A percentile compares a stretch with the other conserved stretches of the same genome.
Evolutionary conservation across 1,140 invertebrate species (phyloP).

Genomic region (Phymorhynchus buccinoides): DNA sequence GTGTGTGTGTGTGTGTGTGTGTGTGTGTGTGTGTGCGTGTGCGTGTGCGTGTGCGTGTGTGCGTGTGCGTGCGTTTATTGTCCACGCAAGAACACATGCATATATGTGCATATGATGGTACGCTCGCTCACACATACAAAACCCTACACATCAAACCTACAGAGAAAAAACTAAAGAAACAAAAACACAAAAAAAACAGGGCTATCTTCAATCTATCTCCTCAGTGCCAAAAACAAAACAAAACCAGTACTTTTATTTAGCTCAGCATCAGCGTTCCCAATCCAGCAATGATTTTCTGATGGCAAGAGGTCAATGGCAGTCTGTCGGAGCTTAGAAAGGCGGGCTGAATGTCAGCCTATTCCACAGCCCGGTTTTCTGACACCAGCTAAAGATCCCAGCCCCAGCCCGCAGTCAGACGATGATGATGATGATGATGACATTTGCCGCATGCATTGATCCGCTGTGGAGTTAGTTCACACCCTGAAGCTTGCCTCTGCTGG

Average conservation of each 20-base stretch:
- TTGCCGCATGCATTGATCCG: background rate
- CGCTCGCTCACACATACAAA: background rate
- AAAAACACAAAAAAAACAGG: background rate
- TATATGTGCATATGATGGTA: constrained; percentile 12
- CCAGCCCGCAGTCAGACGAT: too few species aligned
- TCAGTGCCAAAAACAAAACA: background rate
- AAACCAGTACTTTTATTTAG: background rate
- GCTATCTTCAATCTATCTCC: background rate
- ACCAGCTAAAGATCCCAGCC: background rate
- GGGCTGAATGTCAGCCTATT: background rate
- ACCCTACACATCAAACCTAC: background rate
- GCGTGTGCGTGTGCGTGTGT: background rate
- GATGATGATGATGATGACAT: background rate
- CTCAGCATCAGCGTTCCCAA: background rate
- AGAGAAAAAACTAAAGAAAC: background rate
- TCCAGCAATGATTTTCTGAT: background rate
- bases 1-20: too few species aligned
- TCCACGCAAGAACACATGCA: too few species aligned
- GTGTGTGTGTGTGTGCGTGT: background rate
- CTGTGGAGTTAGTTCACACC: background rate
- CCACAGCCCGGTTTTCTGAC: background rate
- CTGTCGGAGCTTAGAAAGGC: background rate
- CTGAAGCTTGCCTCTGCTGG: background rate
- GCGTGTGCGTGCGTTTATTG: background rate
- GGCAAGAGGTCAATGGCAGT: background rate